A percentile compares a stretch with the other conserved stretches of the same genome.
Evolutionary conservation across 2,113 vertebrate genomes (phyloP).

Genomic region (Oreochromis tanganicae): DNA sequence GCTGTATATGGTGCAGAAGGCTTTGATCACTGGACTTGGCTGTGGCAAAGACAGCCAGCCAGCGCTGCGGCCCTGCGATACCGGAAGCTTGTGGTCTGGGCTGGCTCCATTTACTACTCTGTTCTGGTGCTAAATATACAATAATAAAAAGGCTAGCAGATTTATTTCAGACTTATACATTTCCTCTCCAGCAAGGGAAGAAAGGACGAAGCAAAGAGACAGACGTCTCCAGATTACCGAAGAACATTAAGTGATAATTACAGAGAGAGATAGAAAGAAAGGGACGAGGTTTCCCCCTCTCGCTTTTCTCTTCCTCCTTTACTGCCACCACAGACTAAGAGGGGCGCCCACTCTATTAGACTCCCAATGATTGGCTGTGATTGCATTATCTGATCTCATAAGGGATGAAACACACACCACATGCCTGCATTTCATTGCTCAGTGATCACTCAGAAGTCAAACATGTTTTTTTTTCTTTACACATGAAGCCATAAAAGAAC

Average conservation of each 20-base stretch:
- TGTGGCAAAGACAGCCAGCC: constrained; percentile 45
- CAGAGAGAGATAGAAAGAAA: constrained; percentile 56
- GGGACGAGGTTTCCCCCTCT: constrained; percentile 35
- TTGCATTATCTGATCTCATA: constrained; percentile 60
- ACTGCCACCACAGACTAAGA: constrained; percentile 60
- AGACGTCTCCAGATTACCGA: constrained; percentile 57
- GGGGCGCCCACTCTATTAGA: constrained; percentile 64
- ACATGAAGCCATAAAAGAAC: constrained; percentile 26
- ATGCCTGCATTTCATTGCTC: constrained; percentile 51
- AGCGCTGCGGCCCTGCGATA: constrained; percentile 17
- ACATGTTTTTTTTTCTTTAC: constrained; percentile 11
- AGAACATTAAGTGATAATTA: constrained; percentile 76
- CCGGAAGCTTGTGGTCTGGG: constrained; percentile 65
- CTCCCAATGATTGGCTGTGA: constrained; percentile 58
- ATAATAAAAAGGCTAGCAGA: constrained; percentile 68
- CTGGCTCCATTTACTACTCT: constrained; percentile 50
- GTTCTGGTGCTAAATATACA: constrained; percentile 67
- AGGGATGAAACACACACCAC: constrained; percentile 42
- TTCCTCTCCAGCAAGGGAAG: constrained; percentile 31
- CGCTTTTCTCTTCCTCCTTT: constrained; percentile 46
- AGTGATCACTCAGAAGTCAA: constrained; percentile 34
- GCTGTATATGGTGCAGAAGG: constrained; percentile 38
- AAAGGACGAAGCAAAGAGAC: constrained; percentile 40
- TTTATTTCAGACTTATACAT: constrained; percentile 67
- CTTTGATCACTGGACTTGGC: constrained; percentile 46